A percentile compares a stretch with the other conserved stretches of the same genome.
phyloP scores from a whole-genome alignment of 2,113 vertebrate genomes.

The Pachypanchax playfairii region DNA sequence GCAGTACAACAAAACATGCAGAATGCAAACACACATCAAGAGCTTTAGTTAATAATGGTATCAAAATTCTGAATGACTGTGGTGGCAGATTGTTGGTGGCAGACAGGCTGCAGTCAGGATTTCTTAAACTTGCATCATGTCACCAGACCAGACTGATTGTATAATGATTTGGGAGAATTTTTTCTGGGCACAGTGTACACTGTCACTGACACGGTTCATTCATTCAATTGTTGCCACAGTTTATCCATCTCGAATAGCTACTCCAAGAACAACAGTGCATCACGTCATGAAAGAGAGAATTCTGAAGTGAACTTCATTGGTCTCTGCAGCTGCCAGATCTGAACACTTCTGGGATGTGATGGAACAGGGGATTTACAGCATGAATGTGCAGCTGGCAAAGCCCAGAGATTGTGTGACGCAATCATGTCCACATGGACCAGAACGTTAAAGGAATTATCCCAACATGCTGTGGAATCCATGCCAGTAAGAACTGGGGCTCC shows the following conservation, averaged over 20 bases:
- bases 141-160: constrained; percentile 18
- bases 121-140: constrained; percentile 21
- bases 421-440: constrained; percentile 4
- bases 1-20: background rate
- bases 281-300: background rate
- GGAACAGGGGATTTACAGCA: background rate
- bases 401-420: background rate
- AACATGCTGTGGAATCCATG: background rate
- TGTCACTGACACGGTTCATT: background rate
- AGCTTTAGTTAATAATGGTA: background rate
- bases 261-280: background rate
- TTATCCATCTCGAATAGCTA: background rate
- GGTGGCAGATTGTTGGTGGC: background rate
- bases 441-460: constrained; percentile 4
- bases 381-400: constrained; percentile 3
- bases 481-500: background rate
- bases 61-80: background rate
- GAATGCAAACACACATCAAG: background rate
- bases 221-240: background rate
- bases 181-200: constrained; percentile 2
- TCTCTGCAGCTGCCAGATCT: background rate
- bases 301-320: background rate
- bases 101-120: background rate
- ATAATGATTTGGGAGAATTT: constrained; percentile 1
- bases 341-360: background rate